Evolutionary conservation across 2,113 vertebrate genomes (phyloP), one percentile per base, ranked within the genome.

Genomic region (Parotia lawesii): DNA sequence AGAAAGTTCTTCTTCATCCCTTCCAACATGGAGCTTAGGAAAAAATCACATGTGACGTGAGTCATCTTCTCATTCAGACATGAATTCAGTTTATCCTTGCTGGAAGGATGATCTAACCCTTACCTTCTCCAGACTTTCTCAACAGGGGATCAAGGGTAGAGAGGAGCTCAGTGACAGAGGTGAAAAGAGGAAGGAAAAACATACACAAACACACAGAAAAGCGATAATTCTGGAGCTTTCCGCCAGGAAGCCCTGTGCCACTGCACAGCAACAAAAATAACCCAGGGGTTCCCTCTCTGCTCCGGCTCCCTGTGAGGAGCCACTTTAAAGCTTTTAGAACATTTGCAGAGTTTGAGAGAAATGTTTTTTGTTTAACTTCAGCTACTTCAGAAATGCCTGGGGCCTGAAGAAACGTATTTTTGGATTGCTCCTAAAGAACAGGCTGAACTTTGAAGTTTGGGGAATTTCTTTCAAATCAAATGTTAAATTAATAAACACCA

Each of bases 371-470:
- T 96, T 97, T 96, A 96, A 94, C 88, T 96, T 95, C 72, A 96
- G 91, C 95, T 96, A 92, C 94, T 96, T 96, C 93, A 96, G 84
- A 96, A 97, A 96, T 95, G 96, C 96, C 96, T 95, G 89, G 54
- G 96, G 96, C 95, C 90, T 91, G 84, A 95, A 97, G 96, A 97
- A 97, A 97, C 93, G 94, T 85, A 93, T 97, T 97, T 97, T 96
- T 97, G 96, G 95, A 97, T 94, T 93, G 94, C 94, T 94, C 80
- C 96, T 95, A 97, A 97, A 97, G 94, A 96, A 95, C 88, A 76
- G 29, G 40, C 92, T 91, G 51, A 89, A 94, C 96, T 97, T 97
- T 97, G 97, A 97, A 96, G 94, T 96, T 92, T 84, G 79, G 87
- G 82, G 67, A 82, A 23, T 76, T 94, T 90, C 93, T 94, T 94